Evolutionary conservation across 2,113 vertebrate species (phyloP).

Genomic region (Actenoides lindsayi): DNA sequence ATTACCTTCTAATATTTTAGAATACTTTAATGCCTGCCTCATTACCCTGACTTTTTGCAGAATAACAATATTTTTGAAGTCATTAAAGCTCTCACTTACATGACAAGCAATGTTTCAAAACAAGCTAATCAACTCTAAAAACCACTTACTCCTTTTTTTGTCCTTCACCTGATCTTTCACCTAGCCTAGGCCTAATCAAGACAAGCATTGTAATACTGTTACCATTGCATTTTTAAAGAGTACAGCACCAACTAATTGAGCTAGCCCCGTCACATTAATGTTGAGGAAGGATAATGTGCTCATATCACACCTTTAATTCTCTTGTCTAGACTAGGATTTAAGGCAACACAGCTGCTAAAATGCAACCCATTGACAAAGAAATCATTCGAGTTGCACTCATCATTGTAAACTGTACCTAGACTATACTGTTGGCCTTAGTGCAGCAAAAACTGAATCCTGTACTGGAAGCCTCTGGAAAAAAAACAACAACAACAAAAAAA

Average conservation of each 20-base stretch:
- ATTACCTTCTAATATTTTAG: not conserved
- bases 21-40: not conserved
- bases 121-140: not conserved
- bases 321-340: slow-evolving; percentile 62
- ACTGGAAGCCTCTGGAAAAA: not conserved
- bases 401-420: not conserved
- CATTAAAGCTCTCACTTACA: not conserved
- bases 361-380: not conserved
- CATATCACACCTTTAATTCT: slow-evolving; percentile 54
- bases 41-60: not conserved
- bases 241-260: not conserved
- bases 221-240: not conserved
- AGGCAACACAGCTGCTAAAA: slow-evolving; percentile 49
- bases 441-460: not conserved
- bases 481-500: too few relatives aligned
- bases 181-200: not conserved
- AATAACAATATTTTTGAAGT: not conserved
- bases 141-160: not conserved
- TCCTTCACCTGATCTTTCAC: not conserved
- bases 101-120: not conserved
- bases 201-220: not conserved
- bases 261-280: not conserved
- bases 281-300: not conserved
- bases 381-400: not conserved
- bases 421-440: not conserved